Percentiles rank a stretch among this genome's conserved stretches.
Evolutionary conservation across 2,113 vertebrate species (phyloP).

Genomic region (Sinocyclocheilus anophthalmus): DNA sequence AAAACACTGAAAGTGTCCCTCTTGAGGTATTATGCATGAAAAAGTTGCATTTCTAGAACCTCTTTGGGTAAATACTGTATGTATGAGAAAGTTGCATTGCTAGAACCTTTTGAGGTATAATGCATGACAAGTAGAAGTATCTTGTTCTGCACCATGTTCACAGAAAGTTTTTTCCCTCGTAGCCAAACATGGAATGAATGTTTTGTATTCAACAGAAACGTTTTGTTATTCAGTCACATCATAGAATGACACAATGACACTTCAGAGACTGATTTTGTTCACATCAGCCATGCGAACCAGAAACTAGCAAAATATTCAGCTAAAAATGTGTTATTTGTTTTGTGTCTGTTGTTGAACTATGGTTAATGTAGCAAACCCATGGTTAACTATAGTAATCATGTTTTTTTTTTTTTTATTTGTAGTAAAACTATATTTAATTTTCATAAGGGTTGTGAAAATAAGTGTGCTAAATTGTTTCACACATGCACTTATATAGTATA

Average conservation of each 20-base stretch:
- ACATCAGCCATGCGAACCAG: not conserved
- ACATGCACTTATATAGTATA: no score
- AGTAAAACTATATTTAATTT: no score
- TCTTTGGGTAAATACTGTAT: not conserved
- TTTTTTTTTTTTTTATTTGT: no score
- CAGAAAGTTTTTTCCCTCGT: not conserved
- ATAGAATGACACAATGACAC: constrained; percentile 8
- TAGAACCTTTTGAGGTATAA: not conserved
- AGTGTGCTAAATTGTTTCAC: no score
- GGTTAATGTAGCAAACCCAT: no score
- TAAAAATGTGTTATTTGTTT: not conserved
- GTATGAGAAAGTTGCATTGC: not conserved
- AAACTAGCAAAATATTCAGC: not conserved
- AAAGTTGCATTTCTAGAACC: not conserved
- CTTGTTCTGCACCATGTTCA: not conserved
- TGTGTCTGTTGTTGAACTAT: no score
- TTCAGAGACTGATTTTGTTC: constrained; percentile 10
- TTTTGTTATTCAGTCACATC: constrained; percentile 19
- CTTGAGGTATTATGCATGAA: not conserved
- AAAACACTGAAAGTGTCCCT: not conserved
- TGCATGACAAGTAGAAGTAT: not conserved
- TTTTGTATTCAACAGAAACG: not conserved
- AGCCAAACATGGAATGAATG: not conserved
- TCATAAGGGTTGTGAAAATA: no score
- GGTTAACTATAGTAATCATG: no score